Evolutionary conservation across 2,113 vertebrate species (phyloP).

Genomic region (Entelurus aequoreus): DNA sequence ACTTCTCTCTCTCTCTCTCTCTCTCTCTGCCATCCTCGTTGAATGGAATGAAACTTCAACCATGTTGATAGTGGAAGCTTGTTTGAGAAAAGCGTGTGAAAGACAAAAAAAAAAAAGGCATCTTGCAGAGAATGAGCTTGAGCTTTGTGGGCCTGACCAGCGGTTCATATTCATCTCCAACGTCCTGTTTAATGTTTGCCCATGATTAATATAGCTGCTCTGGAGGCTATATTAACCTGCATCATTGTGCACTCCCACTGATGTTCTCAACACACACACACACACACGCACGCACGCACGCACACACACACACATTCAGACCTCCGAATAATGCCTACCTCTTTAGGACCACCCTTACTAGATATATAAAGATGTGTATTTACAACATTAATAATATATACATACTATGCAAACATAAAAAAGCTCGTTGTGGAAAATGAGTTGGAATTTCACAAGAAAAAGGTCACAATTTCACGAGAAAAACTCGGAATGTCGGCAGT

Average conservation of each 20-base stretch:
- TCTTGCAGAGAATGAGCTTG: slow-evolving; percentile 61
- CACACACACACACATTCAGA: background rate
- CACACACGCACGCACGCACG: slow-evolving; percentile 25
- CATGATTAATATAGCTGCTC: slow-evolving; percentile 66
- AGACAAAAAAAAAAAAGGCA: slow-evolving; percentile 32
- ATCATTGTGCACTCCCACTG: slow-evolving; percentile 52
- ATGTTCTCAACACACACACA: slow-evolving; percentile 16
- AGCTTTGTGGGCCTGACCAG: slow-evolving; percentile 49
- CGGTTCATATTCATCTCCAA: slow-evolving; percentile 52
- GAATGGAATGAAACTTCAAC: slow-evolving; percentile 58
- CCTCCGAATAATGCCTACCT: too few relatives aligned
- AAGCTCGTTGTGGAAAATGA: too few relatives aligned
- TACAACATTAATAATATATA: too few relatives aligned
- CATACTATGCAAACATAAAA: too few relatives aligned
- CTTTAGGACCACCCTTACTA: too few relatives aligned
- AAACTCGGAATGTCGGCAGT: too few relatives aligned
- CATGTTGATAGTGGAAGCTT: slow-evolving; percentile 46
- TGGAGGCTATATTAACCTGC: slow-evolving; percentile 61
- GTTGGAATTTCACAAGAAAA: too few relatives aligned
- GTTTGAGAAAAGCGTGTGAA: slow-evolving; percentile 51
- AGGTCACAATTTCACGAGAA: too few relatives aligned
- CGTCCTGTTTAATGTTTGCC: slow-evolving; percentile 42
- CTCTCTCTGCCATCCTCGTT: slow-evolving; percentile 47
- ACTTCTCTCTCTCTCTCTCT: slow-evolving; percentile 45
- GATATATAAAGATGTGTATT: too few relatives aligned